Base-by-base conservation (phyloP, 1,140 invertebrate genomes). In the Magallana ariakensis region DNA sequence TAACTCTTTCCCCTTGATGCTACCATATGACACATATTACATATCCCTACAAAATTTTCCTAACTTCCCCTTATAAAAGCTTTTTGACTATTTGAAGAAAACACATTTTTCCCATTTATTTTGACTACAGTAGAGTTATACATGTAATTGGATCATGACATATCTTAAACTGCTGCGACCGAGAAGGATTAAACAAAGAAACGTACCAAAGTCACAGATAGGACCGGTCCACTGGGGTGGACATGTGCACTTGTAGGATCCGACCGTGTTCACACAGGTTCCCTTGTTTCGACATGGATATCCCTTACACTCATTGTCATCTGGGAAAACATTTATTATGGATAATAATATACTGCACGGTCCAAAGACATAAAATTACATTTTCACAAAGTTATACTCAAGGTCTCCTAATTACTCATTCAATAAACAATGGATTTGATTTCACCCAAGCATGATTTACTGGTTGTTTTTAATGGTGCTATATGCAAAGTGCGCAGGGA, bases 141-240 rank as follows among this genome's bases (percentile, higher is more conserved):
- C 57, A n/a, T 58, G 57, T 58, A 13, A 60, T 60, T 6, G n/a
- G 13, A 13, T 60, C 3, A 13, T 16, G n/a, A 60, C 1, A 60
- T 16, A 10, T 16, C 11, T 13, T 16, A 58, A 58, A 16, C 10
- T 10, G 16, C 57, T 3, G 1, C 11, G 5, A 60, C 0, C 6
- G n/a, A 10, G 9, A 15, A 60, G n/a, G 11, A 60, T 60, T n/a
- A 60, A 0, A 55, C 11, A 56, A 55, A 53, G 10, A 16, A 55
- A 75, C 46, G 55, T 86, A 87, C 87, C 89, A 55, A 84, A 80
- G 55, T 83, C 83, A 85, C 89, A 88, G 13, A 87, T 85, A 55
- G 83, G 15, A 19, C 89, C 87, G 4, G 58, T 86, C 89, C 89
- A 90, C 8, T 87, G 86, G 15, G 60, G 22, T 19, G 83, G 75